Evolutionary conservation across 2,888 invertebrate species (phyloP).

Genomic region (Lutraria lutraria): DNA sequence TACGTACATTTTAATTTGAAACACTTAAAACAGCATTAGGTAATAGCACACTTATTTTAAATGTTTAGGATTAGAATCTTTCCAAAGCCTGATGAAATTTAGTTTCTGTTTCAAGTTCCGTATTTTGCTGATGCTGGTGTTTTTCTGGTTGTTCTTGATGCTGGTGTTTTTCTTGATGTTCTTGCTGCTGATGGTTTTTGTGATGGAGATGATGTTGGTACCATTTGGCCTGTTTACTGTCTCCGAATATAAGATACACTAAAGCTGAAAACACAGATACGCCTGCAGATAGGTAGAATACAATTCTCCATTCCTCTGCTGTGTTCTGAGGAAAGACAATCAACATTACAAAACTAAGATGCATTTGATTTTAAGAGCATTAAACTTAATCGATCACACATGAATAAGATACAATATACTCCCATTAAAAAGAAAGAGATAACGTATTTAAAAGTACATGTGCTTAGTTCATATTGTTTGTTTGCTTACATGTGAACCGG

Average conservation of each 20-base stretch:
- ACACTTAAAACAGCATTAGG: too few relatives aligned
- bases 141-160: neutral
- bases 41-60: too few relatives aligned
- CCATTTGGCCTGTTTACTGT: neutral
- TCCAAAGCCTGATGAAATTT: neutral
- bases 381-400: too few relatives aligned
- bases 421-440: too few relatives aligned
- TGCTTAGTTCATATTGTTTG: too few relatives aligned
- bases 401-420: too few relatives aligned
- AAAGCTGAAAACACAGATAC: neutral
- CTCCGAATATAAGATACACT: neutral
- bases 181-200: neutral
- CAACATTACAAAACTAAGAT: too few relatives aligned
- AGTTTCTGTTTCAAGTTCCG: neutral
- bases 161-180: neutral
- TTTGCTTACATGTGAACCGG: neutral
- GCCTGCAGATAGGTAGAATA: conserved; percentile 43
- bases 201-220: neutral
- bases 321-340: conserved; percentile 34
- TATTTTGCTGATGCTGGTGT: neutral
- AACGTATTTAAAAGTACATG: too few relatives aligned
- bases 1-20: too few relatives aligned
- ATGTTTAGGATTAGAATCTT: neutral
- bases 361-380: too few relatives aligned
- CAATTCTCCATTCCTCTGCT: conserved; percentile 42